Evolutionary conservation across 2,797 vertebrate species (phyloP).

Genomic region (Enteromius afrohamiltoni): DNA sequence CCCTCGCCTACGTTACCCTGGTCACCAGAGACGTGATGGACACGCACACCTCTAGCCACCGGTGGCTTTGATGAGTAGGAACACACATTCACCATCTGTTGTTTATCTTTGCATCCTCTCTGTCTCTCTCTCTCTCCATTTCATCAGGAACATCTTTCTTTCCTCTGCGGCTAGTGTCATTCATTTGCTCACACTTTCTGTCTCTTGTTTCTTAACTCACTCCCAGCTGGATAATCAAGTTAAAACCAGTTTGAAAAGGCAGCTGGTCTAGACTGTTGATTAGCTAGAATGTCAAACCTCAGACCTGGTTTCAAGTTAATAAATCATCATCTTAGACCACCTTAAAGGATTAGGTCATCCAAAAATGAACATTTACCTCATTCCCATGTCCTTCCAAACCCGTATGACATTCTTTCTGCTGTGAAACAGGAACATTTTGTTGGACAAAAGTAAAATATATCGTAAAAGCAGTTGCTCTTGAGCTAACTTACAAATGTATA

Average conservation of each 20-base stretch:
- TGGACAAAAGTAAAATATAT: too few relatives aligned
- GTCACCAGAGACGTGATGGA: slow-evolving; percentile 60
- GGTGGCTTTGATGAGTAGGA: slow-evolving; percentile 64
- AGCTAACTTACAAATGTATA: neutral
- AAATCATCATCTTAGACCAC: neutral
- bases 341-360: neutral
- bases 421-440: neutral
- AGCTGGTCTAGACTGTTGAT: slow-evolving; percentile 9
- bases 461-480: neutral
- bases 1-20: slow-evolving; percentile 64
- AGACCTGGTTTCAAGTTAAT: neutral
- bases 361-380: neutral
- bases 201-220: slow-evolving; percentile 8
- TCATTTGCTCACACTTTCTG: slow-evolving; percentile 33
- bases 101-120: slow-evolving; percentile 69
- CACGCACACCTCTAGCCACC: slow-evolving; percentile 63
- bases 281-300: neutral
- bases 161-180: slow-evolving; percentile 17
- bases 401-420: neutral
- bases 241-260: slow-evolving; percentile 35
- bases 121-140: slow-evolving; percentile 20
- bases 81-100: slow-evolving; percentile 77
- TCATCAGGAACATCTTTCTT: slow-evolving; percentile 52
- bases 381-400: neutral
- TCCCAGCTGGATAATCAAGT: slow-evolving; percentile 61